Evolutionary conservation across 2,888 invertebrate species (phyloP).

Genomic region (Malacosoma neustria): DNA sequence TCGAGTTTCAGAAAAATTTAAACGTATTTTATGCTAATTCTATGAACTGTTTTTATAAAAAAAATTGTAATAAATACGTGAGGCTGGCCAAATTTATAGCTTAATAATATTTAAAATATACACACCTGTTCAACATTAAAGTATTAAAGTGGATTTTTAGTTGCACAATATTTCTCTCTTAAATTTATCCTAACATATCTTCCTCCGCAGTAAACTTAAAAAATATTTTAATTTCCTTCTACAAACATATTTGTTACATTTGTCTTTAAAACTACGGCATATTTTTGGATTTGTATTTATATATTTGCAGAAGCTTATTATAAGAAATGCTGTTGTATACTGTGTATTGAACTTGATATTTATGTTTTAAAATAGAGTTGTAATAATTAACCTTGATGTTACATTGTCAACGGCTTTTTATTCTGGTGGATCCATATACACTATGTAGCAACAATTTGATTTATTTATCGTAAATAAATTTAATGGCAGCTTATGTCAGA

Average conservation of each 20-base stretch:
- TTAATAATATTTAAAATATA: background rate
- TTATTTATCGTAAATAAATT: too few species aligned
- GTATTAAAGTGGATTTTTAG: background rate
- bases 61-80: background rate
- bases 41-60: background rate
- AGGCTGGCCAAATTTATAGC: background rate
- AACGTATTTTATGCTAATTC: too few species aligned
- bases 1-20: too few species aligned
- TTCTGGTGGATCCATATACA: background rate
- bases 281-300: background rate
- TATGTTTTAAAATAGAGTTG: constrained; percentile 30
- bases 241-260: too few species aligned
- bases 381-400: constrained; percentile 25
- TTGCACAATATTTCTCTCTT: background rate
- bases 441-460: too few species aligned
- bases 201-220: too few species aligned
- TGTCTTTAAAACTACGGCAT: background rate
- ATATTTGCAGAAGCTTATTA: background rate
- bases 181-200: too few species aligned
- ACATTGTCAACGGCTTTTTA: constrained; percentile 28
- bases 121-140: background rate
- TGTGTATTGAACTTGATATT: background rate
- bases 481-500: too few species aligned
- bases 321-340: background rate
- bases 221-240: too few species aligned